Evolutionary conservation across 2,113 vertebrate genomes (phyloP).

Genomic region (Corythornis vintsioides): DNA sequence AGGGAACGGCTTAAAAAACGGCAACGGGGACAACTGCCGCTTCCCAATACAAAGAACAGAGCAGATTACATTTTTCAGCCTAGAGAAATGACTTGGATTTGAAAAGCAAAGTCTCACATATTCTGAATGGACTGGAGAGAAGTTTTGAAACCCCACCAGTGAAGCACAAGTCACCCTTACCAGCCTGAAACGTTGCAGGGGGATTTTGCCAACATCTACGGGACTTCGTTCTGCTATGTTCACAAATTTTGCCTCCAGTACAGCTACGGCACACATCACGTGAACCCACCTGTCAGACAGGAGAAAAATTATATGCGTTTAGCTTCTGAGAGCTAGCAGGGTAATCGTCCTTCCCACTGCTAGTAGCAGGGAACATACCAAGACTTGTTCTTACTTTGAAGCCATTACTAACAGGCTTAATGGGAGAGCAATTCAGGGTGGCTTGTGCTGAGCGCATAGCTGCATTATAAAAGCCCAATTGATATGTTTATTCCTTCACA

Average conservation of each 20-base stretch:
- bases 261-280: constrained; percentile 94
- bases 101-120: not conserved
- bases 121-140: not conserved
- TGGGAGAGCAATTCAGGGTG: not conserved
- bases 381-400: not conserved
- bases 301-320: not conserved
- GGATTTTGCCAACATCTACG: constrained; percentile 92
- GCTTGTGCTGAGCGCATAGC: not conserved
- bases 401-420: not conserved
- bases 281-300: constrained; percentile 90
- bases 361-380: not conserved
- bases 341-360: not conserved
- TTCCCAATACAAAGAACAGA: not conserved
- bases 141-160: not conserved
- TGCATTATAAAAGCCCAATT: not conserved
- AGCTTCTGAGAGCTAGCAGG: not conserved
- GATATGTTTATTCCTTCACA: not conserved
- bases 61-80: not conserved
- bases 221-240: constrained; percentile 91
- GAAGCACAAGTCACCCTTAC: constrained; percentile 69
- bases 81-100: not conserved
- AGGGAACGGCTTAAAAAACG: not conserved
- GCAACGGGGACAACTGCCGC: not conserved
- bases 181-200: constrained; percentile 92
- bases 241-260: constrained; percentile 95